Evolutionary conservation across 1,140 invertebrate species (phyloP).

Genomic region (Anadara kagoshimensis): DNA sequence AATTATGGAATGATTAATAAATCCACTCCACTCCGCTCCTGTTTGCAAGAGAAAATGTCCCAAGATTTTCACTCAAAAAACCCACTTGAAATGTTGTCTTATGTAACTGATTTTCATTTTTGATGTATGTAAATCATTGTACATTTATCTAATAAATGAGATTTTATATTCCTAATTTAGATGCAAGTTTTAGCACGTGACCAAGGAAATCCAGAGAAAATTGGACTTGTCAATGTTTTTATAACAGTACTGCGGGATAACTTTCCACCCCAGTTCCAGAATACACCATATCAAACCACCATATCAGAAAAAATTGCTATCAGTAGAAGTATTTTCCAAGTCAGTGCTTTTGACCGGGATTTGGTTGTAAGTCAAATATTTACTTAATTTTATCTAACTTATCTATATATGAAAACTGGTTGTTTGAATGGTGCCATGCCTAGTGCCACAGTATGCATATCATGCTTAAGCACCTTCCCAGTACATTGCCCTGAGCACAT

Average conservation of each 20-base stretch:
- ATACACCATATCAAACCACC: conserved; percentile 27
- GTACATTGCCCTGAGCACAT: no score
- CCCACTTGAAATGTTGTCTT: no score
- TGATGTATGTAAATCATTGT: background rate
- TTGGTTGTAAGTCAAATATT: conserved; percentile 34
- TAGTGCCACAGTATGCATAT: no score
- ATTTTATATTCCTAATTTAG: conserved; percentile 10
- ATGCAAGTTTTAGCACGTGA: conserved; percentile 47
- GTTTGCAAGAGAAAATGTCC: no score
- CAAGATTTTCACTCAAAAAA: no score
- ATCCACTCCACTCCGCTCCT: no score
- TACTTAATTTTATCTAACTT: background rate
- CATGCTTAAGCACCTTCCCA: no score
- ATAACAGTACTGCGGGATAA: conserved; percentile 50
- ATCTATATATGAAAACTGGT: no score
- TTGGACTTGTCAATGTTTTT: conserved; percentile 24
- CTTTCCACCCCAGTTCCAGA: conserved; percentile 46
- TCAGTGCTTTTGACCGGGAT: conserved; percentile 42
- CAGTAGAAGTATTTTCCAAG: conserved; percentile 16
- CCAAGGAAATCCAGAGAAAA: conserved; percentile 42
- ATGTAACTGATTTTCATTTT: no score
- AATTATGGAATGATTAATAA: no score
- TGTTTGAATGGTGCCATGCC: no score
- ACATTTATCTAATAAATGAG: background rate
- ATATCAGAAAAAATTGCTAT: conserved; percentile 39